Evolutionary conservation across 2,888 invertebrate genomes (phyloP), one percentile per base, ranked within the genome.

Genomic region (Girardia tigrina): DNA sequence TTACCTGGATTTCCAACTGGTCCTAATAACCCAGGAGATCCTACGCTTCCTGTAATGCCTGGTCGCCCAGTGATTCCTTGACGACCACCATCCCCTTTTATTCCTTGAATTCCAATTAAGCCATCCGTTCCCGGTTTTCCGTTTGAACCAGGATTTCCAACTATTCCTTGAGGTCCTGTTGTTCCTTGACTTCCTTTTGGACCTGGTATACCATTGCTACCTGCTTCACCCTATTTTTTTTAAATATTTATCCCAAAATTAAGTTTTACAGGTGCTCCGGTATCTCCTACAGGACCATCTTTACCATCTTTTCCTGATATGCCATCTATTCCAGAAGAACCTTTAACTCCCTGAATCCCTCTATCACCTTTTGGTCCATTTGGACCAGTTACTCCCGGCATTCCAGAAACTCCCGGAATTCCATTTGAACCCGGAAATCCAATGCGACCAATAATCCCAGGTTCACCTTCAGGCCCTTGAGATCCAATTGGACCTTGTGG

Each of bases 301-400:
- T 27, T 23, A 28, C 72, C 72, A 28, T 29, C 72, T 42, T 23
- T 20, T 6, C 74, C 74, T 8, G 74, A 69, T 14, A 16, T 26
- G 26, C 74, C 74, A 26, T 42, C 42, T n/a, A 16, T n/a, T 42
- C 79, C 79, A 71, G 26, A 12, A 16, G n/a, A n/a, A 29, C 79
- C 79, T 27, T 75, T 20, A 29, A 70, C 14, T 29, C 79, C 79
- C 29, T 73, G 75, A 23, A 29, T 16, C 26, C 79, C 79, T 70
- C 78, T 75, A 72, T 78, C 78, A 77, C 81, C 80, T 42, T 78
- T 78, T 29, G 69, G 16, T 78, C 80, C 80, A 71, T 78, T 79
- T 74, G 79, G 78, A 72, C 81, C 80, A 69, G 79, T 77, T 73
- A 78, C 78, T 76, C 80, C 81, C 42, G 77, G 70, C n/a, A 28